Evolutionary conservation across 2,113 vertebrate species (phyloP), one percentile per base, ranked within the genome.

Genomic region (Cisticola juncidis): DNA sequence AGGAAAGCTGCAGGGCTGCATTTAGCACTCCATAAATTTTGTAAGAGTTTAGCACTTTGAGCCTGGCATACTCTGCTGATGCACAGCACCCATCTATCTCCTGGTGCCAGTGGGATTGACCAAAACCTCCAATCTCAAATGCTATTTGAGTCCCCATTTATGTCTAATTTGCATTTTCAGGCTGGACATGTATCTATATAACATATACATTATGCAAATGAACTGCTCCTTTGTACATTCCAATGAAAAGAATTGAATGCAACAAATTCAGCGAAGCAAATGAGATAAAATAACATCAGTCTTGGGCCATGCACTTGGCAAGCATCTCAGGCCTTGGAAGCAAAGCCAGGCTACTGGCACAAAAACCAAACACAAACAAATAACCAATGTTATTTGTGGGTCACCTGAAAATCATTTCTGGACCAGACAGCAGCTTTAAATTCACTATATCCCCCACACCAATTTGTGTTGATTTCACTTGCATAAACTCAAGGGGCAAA

Each of bases 101-200:
- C 24, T 4, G 1, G 16, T 9, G 36, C 29, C 38, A 29, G 38
- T 1, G 3, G 5, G 9, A 26, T 2, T 29, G 31, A 65, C 15
- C 50, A 69, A 68, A 44, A 56, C 11, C 50, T 78, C 60, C 6
- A 5, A 50, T 31, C 9, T 60, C 33, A 54, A 73, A 60, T 0
- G 0, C 22, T 61, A 23, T 56, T 54, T 70, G 48, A 79, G 26
- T 40, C 33, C 6, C 11, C 6, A 38, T 24, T 29, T 45, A 44
- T 4, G 3, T 60, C 45, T 23, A 23, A 45, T 69, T 50, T 31
- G 48, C 50, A 35, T 72, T 83, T 90, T 42, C 26, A 66, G 54
- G 33, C 20, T 36, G 26, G 68, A 44, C 51, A 42, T 20, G 1
- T 29, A 22, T 48, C 54, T 78, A 31, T 25, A 26, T 21, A 60